A percentile compares a stretch with the other conserved stretches of the same genome.
Conservation (phyloP, 2,797 vertebrate genomes). For the Sebastes ruberrimus region DNA sequence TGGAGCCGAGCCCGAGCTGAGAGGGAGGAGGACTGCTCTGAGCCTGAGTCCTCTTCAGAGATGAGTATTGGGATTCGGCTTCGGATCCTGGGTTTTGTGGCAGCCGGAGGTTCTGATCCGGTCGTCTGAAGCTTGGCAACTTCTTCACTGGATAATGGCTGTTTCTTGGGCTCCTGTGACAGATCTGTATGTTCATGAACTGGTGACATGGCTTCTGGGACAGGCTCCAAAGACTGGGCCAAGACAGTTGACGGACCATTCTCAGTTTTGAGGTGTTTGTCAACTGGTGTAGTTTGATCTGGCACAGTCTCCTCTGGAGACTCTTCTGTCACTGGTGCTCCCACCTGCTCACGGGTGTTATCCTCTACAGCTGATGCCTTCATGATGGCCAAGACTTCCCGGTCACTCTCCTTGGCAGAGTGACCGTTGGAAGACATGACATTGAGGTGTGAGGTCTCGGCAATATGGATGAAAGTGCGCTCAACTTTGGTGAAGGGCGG, state of each 20-base stretch:
- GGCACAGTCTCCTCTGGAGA: constrained; percentile 1
- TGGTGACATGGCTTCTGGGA: constrained; percentile 42
- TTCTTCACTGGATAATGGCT: constrained; percentile 45
- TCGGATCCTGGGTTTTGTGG: constrained; percentile 71
- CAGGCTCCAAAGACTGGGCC: constrained; percentile 38
- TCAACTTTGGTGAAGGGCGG: constrained; percentile 98
- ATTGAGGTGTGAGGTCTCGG: constrained; percentile 95
- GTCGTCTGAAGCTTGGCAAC: constrained; percentile 18
- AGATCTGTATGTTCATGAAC: constrained; percentile 26
- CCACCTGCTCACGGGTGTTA: constrained; percentile 56
- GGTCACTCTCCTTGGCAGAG: constrained; percentile 74
- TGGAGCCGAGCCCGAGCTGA: constrained; percentile 86
- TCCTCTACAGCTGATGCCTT: constrained; percentile 77
- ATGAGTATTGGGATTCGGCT: constrained; percentile 93
- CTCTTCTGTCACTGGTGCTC: neutral
- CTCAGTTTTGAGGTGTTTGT: constrained; percentile 42
- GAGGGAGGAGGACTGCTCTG: constrained; percentile 86
- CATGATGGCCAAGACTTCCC: constrained; percentile 70
- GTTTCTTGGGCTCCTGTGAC: constrained; percentile 24
- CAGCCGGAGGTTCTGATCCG: neutral
- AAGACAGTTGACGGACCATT: constrained; percentile 24
- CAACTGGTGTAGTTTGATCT: constrained; percentile 15
- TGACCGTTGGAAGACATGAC: constrained; percentile 89
- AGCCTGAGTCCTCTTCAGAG: constrained; percentile 90
- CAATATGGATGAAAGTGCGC: constrained; percentile 95